phyloP scores from a whole-genome alignment of 2,888 invertebrate species.

The Dryadula phaetusa region DNA sequence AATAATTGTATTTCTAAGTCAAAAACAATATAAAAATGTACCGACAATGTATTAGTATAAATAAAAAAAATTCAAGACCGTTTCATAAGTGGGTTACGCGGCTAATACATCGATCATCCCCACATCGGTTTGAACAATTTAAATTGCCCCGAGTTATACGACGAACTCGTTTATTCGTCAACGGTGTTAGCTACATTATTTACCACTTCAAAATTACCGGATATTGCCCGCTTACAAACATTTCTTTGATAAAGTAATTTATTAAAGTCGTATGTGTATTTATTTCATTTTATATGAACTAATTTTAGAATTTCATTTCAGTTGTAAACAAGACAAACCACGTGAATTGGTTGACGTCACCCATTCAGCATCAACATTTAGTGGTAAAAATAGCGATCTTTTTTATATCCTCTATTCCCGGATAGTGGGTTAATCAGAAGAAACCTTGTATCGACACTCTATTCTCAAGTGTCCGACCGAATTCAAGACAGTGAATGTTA shows the following conservation, averaged over 20 bases:
- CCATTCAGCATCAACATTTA: background rate
- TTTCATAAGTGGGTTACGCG: slow-evolving; percentile 35
- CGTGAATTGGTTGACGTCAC: background rate
- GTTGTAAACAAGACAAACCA: slow-evolving; percentile 6
- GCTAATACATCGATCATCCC: slow-evolving; percentile 41
- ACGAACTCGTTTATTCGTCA: slow-evolving; percentile 39
- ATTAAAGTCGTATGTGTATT: slow-evolving; percentile 2
- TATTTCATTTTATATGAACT: background rate
- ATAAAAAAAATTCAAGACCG: slow-evolving; percentile 30
- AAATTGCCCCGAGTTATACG: slow-evolving; percentile 36
- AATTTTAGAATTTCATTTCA: background rate
- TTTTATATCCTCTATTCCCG: too few relatives aligned
- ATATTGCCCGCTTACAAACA: slow-evolving; percentile 31
- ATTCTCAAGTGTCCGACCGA: too few relatives aligned
- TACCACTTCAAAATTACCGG: slow-evolving; percentile 42
- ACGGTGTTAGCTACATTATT: slow-evolving; percentile 35
- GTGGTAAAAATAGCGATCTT: background rate
- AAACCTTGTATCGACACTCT: too few relatives aligned
- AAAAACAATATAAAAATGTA: background rate
- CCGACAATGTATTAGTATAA: background rate
- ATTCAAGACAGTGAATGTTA: too few relatives aligned
- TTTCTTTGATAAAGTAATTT: slow-evolving; percentile 18
- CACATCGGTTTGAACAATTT: slow-evolving; percentile 39
- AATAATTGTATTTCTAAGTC: too few relatives aligned
- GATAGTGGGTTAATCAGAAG: too few relatives aligned